A percentile compares a stretch with the other conserved stretches of the same genome.
phyloP scores from a whole-genome alignment of 2,888 invertebrate species.

The Volucella inflata region DNA sequence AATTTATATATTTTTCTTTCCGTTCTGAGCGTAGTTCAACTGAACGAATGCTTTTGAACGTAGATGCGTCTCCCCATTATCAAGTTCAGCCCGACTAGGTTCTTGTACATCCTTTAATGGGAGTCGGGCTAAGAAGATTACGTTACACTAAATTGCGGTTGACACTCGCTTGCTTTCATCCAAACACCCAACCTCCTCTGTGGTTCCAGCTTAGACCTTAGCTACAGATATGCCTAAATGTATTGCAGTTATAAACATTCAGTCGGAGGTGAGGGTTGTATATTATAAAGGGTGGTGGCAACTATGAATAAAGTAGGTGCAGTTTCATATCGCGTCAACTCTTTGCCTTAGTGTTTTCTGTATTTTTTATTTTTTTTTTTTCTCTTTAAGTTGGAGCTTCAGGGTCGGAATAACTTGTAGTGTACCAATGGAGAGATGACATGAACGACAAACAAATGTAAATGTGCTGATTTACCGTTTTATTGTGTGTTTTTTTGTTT shows the following conservation, averaged over 20 bases:
- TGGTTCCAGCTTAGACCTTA: slow-evolving; percentile 21
- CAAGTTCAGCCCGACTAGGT: slow-evolving; percentile 1
- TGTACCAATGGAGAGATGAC: not conserved
- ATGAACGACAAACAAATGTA: slow-evolving; percentile 1
- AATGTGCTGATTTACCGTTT: slow-evolving; percentile 36
- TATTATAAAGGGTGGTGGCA: slow-evolving; percentile 3
- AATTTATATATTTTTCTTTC: slow-evolving; percentile 3
- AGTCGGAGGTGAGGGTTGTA: slow-evolving; percentile 3
- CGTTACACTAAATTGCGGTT: slow-evolving; percentile 72
- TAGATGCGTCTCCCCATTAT: slow-evolving; percentile 15
- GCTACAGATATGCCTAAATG: slow-evolving; percentile 29
- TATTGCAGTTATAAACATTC: not conserved
- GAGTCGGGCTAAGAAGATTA: slow-evolving; percentile 60
- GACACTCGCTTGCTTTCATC: slow-evolving; percentile 66
- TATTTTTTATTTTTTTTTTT: not conserved
- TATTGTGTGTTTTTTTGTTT: slow-evolving; percentile 26
- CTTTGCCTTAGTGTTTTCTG: slow-evolving; percentile 2
- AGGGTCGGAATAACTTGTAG: slow-evolving; percentile 56
- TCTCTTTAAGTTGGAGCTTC: slow-evolving; percentile 35
- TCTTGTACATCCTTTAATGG: not conserved
- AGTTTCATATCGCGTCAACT: slow-evolving; percentile 47
- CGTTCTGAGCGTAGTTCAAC: slow-evolving; percentile 25
- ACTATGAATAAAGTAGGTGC: slow-evolving; percentile 29
- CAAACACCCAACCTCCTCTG: slow-evolving; percentile 33
- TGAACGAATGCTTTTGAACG: slow-evolving; percentile 63